Evolutionary conservation across 35 echinoderm and acorn worm genomes (phyloP).

Genomic region (Heliocidaris tuberculata): DNA sequence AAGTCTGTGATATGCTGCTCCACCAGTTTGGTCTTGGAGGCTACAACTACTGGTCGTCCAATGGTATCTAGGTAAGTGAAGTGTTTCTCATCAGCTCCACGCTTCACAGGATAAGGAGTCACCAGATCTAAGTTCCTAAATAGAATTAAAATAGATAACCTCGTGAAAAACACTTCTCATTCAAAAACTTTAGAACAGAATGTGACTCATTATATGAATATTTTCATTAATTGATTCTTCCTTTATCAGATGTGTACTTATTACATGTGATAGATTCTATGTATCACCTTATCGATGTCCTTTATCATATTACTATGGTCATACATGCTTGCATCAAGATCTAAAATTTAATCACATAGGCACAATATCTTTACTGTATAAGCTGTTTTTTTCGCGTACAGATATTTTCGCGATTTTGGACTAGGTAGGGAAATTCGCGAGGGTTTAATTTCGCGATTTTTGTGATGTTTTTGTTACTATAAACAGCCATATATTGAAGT

Average conservation of each 20-base stretch:
- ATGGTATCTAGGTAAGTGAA: constrained; percentile 89
- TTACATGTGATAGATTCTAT: background rate
- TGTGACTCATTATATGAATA: background rate
- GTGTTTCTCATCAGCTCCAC: constrained; percentile 64
- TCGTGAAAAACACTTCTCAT: background rate
- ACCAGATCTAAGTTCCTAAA: constrained; percentile 72
- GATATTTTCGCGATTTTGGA: too few relatives aligned
- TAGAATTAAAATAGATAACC: background rate
- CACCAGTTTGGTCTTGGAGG: constrained; percentile 85
- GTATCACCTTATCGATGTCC: too few relatives aligned
- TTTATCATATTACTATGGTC: too few relatives aligned
- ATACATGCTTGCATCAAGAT: too few relatives aligned
- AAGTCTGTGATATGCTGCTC: constrained; percentile 97
- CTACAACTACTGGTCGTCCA: constrained; percentile 74
- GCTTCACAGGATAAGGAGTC: constrained; percentile 65
- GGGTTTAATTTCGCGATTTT: too few relatives aligned
- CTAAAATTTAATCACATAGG: too few relatives aligned
- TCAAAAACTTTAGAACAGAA: background rate
- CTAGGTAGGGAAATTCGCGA: too few relatives aligned
- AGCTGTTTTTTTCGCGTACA: too few relatives aligned
- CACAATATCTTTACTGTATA: too few relatives aligned
- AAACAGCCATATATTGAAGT: too few relatives aligned
- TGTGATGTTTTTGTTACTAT: too few relatives aligned
- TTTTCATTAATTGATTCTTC: background rate
- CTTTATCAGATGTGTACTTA: background rate